A percentile compares a stretch with the other conserved stretches of the same genome.
Conservation (phyloP, 2,113 vertebrate species). For the Brachypodius melanocephalos region DNA sequence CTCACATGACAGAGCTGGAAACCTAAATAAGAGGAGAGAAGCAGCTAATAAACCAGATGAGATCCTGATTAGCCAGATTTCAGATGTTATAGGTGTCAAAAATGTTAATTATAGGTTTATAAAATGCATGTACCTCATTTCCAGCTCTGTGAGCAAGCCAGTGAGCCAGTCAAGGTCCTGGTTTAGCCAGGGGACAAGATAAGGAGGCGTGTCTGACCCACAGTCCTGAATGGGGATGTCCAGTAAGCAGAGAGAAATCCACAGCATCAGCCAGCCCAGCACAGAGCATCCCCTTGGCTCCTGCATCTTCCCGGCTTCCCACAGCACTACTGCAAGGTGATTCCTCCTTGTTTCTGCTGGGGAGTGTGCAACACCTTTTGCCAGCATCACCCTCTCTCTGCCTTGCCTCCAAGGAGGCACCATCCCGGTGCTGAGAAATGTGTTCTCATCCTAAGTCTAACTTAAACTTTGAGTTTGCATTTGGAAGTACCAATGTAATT, state of each 20-base stretch:
- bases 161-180: not conserved
- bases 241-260: not conserved
- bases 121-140: not conserved
- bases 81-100: not conserved
- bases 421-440: not conserved
- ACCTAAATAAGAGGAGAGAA: not conserved
- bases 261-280: not conserved
- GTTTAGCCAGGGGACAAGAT: not conserved
- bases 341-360: not conserved
- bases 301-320: not conserved
- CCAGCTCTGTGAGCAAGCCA: not conserved
- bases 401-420: fast-evolving
- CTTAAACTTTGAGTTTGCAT: not conserved
- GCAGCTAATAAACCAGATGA: not conserved
- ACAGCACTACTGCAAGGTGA: not conserved
- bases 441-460: fast-evolving
- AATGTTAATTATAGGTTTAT: not conserved
- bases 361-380: not conserved
- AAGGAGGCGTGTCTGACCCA: not conserved
- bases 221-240: fast-evolving
- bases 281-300: not conserved
- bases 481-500: not conserved
- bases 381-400: not conserved
- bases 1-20: not conserved
- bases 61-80: not conserved